Conservation (phyloP, 2,797 vertebrate species). For the Manis javanica region DNA sequence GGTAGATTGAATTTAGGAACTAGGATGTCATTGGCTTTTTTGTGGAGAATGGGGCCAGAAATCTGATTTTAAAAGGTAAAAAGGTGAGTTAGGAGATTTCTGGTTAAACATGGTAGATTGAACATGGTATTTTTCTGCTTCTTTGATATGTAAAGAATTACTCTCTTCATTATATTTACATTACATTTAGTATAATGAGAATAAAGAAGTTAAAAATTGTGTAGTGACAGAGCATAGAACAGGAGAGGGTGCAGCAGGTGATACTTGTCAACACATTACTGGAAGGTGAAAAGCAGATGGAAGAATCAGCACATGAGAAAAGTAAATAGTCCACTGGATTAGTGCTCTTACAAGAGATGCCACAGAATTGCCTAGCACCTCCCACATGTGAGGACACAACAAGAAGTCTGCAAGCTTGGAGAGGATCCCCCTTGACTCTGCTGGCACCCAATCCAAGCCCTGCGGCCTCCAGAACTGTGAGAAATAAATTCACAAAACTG, state of each 20-base stretch:
- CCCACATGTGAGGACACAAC: background rate
- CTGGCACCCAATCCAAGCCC: background rate
- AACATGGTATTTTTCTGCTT: background rate
- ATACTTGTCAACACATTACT: background rate
- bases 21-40: background rate
- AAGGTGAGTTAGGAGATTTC: background rate
- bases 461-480: background rate
- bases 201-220: background rate
- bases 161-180: background rate
- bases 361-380: background rate
- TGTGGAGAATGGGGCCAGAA: background rate
- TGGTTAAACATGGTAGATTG: background rate
- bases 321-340: background rate
- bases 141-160: background rate
- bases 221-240: background rate
- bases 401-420: background rate
- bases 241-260: background rate
- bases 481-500: background rate
- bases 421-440: background rate
- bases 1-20: background rate
- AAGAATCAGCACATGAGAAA: background rate
- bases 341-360: background rate
- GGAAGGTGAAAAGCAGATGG: background rate
- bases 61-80: background rate
- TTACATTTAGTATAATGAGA: background rate